Percentiles rank a stretch among this genome's conserved stretches.
Evolutionary conservation across 2,888 invertebrate species (phyloP).

Genomic region (Carpatolechia fugitivella): DNA sequence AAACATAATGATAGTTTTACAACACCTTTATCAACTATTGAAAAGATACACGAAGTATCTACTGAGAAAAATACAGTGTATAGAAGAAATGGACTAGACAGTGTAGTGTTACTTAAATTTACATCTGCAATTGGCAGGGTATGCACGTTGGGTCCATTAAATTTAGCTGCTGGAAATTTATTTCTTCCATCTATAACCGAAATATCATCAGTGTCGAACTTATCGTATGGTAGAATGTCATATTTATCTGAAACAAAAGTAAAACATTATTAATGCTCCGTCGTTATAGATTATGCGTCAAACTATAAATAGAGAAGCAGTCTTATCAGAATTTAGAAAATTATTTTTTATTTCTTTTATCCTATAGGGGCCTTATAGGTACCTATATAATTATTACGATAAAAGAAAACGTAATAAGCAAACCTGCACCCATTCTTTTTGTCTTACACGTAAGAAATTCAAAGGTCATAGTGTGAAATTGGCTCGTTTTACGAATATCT

Average conservation of each 20-base stretch:
- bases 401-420: too few species aligned
- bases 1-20: constrained; percentile 40
- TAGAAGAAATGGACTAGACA: constrained; percentile 46
- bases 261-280: too few species aligned
- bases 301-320: too few species aligned
- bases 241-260: constrained; percentile 44
- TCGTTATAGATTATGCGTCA: too few species aligned
- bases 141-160: constrained; percentile 21
- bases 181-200: constrained; percentile 21
- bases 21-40: constrained; percentile 34
- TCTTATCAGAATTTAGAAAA: too few species aligned
- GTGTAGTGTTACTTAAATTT: constrained; percentile 18
- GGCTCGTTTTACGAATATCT: too few species aligned
- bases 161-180: constrained; percentile 24
- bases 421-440: too few species aligned
- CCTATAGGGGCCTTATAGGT: too few species aligned
- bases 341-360: too few species aligned
- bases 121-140: constrained; percentile 21
- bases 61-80: constrained; percentile 41
- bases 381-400: too few species aligned
- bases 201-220: constrained; percentile 7
- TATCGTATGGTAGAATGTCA: constrained; percentile 32
- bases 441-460: too few species aligned
- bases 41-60: constrained; percentile 43
- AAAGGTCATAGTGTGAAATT: too few species aligned